Conservation (phyloP, 2,888 invertebrate species). For the Tupiocoris notatus region DNA sequence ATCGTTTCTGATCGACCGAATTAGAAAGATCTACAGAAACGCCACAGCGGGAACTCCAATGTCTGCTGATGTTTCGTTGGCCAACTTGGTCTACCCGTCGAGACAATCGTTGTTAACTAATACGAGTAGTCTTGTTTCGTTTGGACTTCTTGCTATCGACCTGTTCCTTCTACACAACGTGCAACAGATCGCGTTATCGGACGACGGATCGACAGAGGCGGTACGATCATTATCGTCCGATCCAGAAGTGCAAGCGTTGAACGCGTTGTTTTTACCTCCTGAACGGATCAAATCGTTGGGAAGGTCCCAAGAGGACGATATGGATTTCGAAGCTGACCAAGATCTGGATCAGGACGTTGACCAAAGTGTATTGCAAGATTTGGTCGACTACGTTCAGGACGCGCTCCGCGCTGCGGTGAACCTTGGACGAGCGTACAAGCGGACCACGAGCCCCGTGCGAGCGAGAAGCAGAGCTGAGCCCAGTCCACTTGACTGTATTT, state of each 20-base stretch:
- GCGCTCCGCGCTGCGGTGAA: slow-evolving; percentile 60
- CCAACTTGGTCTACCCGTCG: slow-evolving; percentile 48
- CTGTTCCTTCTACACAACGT: slow-evolving; percentile 61
- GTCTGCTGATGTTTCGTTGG: slow-evolving; percentile 40
- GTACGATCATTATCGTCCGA: slow-evolving; percentile 56
- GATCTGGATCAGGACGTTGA: neutral
- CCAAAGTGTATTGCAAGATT: slow-evolving; percentile 55
- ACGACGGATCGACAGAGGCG: slow-evolving; percentile 56
- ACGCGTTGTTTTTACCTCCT: slow-evolving; percentile 60
- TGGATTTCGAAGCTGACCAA: too few species aligned
- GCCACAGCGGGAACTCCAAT: slow-evolving; percentile 53
- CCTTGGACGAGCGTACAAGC: slow-evolving; percentile 60
- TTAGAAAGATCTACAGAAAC: slow-evolving; percentile 59
- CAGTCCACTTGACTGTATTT: slow-evolving; percentile 60
- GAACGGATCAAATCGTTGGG: slow-evolving; percentile 56
- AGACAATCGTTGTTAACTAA: slow-evolving; percentile 51
- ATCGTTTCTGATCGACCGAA: slow-evolving; percentile 57
- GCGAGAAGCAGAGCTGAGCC: slow-evolving; percentile 53
- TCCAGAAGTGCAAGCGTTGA: slow-evolving; percentile 61
- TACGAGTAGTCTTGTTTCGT: slow-evolving; percentile 59
- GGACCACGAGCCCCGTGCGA: slow-evolving; percentile 54
- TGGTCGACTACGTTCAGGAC: slow-evolving; percentile 58
- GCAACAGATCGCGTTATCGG: slow-evolving; percentile 61
- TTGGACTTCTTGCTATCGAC: slow-evolving; percentile 61
- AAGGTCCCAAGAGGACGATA: slow-evolving; percentile 49